Percentiles rank a stretch among this genome's conserved stretches.
Evolutionary conservation across 2,888 invertebrate genomes (phyloP).

Genomic region (Synergus laeviventris): DNA sequence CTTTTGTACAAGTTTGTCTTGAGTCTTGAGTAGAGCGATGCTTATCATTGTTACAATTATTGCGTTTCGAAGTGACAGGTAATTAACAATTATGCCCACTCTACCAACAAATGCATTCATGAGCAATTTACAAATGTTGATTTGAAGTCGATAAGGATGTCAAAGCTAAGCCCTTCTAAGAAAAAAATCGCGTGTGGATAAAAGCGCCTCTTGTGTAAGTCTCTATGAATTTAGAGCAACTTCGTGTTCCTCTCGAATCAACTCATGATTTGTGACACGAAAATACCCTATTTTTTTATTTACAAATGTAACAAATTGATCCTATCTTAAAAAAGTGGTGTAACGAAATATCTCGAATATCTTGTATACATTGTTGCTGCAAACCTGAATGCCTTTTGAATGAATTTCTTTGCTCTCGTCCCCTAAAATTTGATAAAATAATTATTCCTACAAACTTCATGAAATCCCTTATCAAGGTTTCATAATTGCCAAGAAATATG

Average conservation of each 20-base stretch:
- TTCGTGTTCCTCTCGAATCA: slow-evolving; percentile 4
- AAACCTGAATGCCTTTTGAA: too few species aligned
- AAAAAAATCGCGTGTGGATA: slow-evolving; percentile 29
- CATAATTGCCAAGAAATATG: neutral
- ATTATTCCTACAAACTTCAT: too few species aligned
- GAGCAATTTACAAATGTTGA: slow-evolving; percentile 7
- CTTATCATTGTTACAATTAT: slow-evolving; percentile 15
- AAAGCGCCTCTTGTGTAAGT: neutral
- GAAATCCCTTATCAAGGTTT: too few species aligned
- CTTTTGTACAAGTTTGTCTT: neutral
- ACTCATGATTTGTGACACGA: neutral
- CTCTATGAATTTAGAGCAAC: neutral
- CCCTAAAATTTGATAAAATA: too few species aligned
- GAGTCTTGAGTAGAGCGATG: neutral
- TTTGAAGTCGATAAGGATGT: slow-evolving; percentile 1
- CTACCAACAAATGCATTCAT: neutral
- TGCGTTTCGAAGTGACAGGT: neutral
- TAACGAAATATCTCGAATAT: too few species aligned
- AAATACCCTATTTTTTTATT: neutral
- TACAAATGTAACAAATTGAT: too few species aligned
- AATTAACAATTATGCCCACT: slow-evolving; percentile 18
- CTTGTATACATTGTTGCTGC: too few species aligned
- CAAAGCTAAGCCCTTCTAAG: neutral
- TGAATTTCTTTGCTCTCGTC: too few species aligned
- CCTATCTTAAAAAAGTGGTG: too few species aligned